Percentiles rank a stretch among this genome's conserved stretches.
phyloP scores from a whole-genome alignment of 2,113 vertebrate genomes.

The Brachypodius melanocephalos region DNA sequence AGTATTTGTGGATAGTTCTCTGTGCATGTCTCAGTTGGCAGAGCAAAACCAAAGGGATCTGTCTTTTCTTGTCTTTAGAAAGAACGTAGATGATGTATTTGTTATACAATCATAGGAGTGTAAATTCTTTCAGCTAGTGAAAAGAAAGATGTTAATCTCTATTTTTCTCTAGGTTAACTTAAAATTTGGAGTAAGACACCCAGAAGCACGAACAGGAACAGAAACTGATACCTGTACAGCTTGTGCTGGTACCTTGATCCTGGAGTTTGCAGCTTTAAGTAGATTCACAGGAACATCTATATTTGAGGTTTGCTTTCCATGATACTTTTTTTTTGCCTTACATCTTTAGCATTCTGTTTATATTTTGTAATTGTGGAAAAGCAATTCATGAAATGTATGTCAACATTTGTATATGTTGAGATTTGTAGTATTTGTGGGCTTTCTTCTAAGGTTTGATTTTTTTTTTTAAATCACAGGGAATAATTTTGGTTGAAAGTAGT shows the following conservation, averaged over 20 bases:
- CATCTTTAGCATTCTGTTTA: not conserved
- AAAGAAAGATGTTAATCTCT: not conserved
- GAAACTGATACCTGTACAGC: slow-evolving; percentile 98
- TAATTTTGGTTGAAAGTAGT: not conserved
- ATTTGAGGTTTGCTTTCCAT: slow-evolving; percentile 88
- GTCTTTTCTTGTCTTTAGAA: not conserved
- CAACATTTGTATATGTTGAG: not conserved
- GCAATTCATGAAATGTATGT: not conserved
- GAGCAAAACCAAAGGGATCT: not conserved
- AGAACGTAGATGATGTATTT: not conserved
- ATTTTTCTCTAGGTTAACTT: slow-evolving; percentile 84
- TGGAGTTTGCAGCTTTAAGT: slow-evolving; percentile 97
- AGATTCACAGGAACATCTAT: slow-evolving; percentile 93
- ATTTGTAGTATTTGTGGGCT: not conserved
- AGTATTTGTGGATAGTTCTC: not conserved
- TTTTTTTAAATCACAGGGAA: not conserved
- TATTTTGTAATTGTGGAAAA: not conserved
- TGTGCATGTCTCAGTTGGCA: not conserved
- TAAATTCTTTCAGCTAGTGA: not conserved
- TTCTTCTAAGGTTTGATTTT: not conserved
- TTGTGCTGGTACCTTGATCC: slow-evolving; percentile 95
- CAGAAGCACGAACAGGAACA: slow-evolving; percentile 92
- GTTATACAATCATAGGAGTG: not conserved
- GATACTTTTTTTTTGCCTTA: not conserved
- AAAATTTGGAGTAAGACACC: slow-evolving; percentile 90